Evolutionary conservation across 1,140 invertebrate genomes (phyloP), one percentile per base, ranked within the genome.

Genomic region (Microplitis demolitor): DNA sequence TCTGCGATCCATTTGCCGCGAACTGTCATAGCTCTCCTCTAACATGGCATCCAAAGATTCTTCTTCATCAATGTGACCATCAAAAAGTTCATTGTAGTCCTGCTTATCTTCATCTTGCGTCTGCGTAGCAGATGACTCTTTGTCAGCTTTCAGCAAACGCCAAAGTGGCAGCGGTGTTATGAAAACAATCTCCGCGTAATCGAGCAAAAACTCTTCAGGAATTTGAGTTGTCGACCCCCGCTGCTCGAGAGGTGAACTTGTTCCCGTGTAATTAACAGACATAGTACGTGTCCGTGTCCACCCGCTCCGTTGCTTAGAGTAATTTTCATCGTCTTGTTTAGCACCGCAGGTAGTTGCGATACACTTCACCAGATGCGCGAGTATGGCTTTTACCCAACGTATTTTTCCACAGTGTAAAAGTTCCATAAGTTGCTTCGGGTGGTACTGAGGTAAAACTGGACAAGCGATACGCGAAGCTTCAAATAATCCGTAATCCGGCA

Each of bases 401-500:
- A 98, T 98, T 88, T 99, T 99, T 0, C 98, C 98, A 70, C 97
- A 98, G 87, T 99, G 99, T 0, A 99, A 88, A n/a, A 99, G 87
- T 84, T 99, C 98, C 94, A 99, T 98, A 3, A 99, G 87, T 81
- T 99, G 97, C 82, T 98, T 98, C 0, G 98, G 98, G 90, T 99
- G 98, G 87, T 99, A 99, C 80, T 99, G 98, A 0, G 98, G 98
- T 72, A 99, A 86, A n/a, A 99, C 97, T 0, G 98, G 98, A 82
- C 96, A 97, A 0, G 96, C 96, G 77, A 98, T 95, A 63, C 96
- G 90, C n/a, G 96, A 96, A 0, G 97, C 97, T 84, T 99, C 97
- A 88, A 99, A 99, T 39, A 99, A 83, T 0, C 98, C 97, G 82
- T 95, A 96, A 84, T 98, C 96, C 0, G 95, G 94, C 93, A 96